A percentile compares a stretch with the other conserved stretches of the same genome.
Conservation (phyloP, 2,888 invertebrate genomes). For the Venustoraphidia nigricollis region DNA sequence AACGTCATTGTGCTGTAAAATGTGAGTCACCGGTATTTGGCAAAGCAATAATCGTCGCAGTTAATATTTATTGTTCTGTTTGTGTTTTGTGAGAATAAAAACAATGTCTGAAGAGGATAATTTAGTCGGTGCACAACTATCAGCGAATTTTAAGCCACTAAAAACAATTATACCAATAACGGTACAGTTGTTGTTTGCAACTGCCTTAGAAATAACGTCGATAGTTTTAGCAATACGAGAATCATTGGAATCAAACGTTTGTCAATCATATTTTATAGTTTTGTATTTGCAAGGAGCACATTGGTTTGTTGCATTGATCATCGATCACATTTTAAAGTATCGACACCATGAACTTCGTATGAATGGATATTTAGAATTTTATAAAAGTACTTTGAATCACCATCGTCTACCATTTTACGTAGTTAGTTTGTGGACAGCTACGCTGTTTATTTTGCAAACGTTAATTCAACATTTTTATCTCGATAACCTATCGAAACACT, state of each 20-base stretch:
- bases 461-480: slow-evolving; percentile 40
- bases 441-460: slow-evolving; percentile 36
- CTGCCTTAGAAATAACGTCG: slow-evolving; percentile 23
- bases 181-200: slow-evolving; percentile 20
- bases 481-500: slow-evolving; percentile 33
- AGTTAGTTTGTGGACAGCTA: slow-evolving; percentile 44
- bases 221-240: slow-evolving; percentile 23
- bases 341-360: slow-evolving; percentile 44
- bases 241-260: slow-evolving; percentile 28
- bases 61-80: too few relatives aligned
- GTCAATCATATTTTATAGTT: slow-evolving; percentile 40
- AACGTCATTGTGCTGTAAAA: too few relatives aligned
- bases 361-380: slow-evolving; percentile 52
- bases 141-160: slow-evolving; percentile 20
- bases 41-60: too few relatives aligned
- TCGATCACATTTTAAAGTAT: slow-evolving; percentile 39
- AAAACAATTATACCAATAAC: slow-evolving; percentile 21
- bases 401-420: slow-evolving; percentile 44
- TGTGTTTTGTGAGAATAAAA: too few relatives aligned
- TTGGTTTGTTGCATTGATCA: slow-evolving; percentile 38
- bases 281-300: slow-evolving; percentile 38
- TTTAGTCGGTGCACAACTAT: too few relatives aligned
- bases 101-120: too few relatives aligned
- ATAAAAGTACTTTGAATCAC: slow-evolving; percentile 40
- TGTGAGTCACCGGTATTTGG: too few relatives aligned